A percentile compares a stretch with the other conserved stretches of the same genome.
phyloP scores from a whole-genome alignment of 2,797 vertebrate species.

The Poliocrania exsul region DNA sequence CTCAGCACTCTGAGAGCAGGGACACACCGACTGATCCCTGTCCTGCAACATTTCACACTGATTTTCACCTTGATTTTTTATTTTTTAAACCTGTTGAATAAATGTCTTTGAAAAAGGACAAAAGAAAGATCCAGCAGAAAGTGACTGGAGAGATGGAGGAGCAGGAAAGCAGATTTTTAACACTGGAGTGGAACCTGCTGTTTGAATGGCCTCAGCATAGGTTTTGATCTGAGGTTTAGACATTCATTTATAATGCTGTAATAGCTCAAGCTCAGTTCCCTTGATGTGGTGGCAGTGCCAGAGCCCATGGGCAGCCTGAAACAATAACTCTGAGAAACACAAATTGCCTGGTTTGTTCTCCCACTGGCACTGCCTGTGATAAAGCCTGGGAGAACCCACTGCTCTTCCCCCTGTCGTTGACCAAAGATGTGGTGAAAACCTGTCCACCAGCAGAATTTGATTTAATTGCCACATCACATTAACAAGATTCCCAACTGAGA shows the following conservation, averaged over 20 bases:
- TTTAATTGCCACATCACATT: not conserved
- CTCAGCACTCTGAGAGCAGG: not conserved
- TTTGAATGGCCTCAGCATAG: not conserved
- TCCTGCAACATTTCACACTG: fast-evolving
- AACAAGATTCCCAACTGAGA: not conserved
- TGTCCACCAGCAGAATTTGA: not conserved
- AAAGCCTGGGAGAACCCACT: not conserved
- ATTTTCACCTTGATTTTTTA: not conserved
- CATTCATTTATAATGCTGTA: not conserved
- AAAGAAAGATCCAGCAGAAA: not conserved
- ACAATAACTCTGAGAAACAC: not conserved
- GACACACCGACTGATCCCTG: fast-evolving
- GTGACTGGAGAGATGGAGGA: not conserved
- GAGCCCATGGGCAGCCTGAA: not conserved
- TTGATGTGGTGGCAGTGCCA: not conserved
- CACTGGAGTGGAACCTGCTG: not conserved
- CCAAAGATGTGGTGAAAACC: not conserved
- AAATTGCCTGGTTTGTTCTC: not conserved
- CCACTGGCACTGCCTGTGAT: not conserved
- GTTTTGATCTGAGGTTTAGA: not conserved
- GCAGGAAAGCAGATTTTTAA: not conserved
- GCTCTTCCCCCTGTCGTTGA: not conserved
- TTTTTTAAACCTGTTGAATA: not conserved
- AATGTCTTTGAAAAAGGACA: not conserved
- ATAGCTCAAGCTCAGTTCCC: not conserved